Conservation (phyloP, 2,888 invertebrate species). For the Pammene aurita region DNA sequence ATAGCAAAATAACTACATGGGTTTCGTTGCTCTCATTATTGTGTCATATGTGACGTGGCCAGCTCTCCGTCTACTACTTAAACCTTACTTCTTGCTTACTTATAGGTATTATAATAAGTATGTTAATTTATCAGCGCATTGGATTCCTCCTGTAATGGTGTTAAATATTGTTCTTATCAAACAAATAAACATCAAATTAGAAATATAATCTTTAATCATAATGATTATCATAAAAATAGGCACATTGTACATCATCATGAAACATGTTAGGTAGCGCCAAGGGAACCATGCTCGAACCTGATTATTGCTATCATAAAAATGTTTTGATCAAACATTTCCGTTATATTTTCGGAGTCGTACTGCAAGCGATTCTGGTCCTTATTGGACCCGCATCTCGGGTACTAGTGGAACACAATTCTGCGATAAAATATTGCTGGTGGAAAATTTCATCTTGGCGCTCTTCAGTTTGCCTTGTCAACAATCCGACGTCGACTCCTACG, state of each 20-base stretch:
- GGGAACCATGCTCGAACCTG: conserved; percentile 18
- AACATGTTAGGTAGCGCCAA: conserved; percentile 2
- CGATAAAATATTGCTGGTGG: conserved; percentile 49
- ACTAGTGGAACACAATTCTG: conserved; percentile 44
- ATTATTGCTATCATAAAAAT: conserved; percentile 32
- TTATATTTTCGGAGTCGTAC: conserved; percentile 32
- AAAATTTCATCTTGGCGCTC: conserved; percentile 49
- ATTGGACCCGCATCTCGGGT: conserved; percentile 43
- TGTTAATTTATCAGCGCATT: too few relatives aligned
- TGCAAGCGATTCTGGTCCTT: conserved; percentile 43
- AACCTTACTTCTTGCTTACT: too few relatives aligned
- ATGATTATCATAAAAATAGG: not conserved
- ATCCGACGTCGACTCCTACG: conserved; percentile 26
- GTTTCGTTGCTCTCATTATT: too few relatives aligned
- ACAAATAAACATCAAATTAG: too few relatives aligned
- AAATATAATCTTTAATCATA: too few relatives aligned
- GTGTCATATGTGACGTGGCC: too few relatives aligned
- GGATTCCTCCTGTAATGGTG: too few relatives aligned
- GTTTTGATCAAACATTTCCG: conserved; percentile 42
- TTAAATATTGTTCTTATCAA: too few relatives aligned
- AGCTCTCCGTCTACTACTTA: too few relatives aligned
- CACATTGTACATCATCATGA: not conserved
- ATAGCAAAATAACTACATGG: too few relatives aligned
- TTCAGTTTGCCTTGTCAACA: conserved; percentile 50
- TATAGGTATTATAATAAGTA: too few relatives aligned